Evolutionary conservation across 2,888 invertebrate genomes (phyloP).

Genomic region (Trachelus stipa): DNA sequence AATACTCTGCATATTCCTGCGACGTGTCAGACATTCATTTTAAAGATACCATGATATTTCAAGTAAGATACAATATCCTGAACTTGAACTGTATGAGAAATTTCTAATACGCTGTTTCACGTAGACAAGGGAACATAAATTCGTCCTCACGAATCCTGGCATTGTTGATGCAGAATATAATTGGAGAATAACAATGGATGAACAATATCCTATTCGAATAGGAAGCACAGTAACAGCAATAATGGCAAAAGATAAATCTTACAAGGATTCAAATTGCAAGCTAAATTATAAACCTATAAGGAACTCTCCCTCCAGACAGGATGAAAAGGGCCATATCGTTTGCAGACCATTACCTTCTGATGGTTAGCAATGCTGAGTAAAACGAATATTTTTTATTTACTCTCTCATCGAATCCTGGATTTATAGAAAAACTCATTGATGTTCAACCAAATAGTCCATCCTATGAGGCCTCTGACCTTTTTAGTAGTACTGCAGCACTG

Average conservation of each 20-base stretch:
- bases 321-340: background rate
- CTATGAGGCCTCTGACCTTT: slow-evolving; percentile 37
- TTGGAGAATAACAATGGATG: slow-evolving; percentile 52
- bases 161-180: slow-evolving; percentile 40
- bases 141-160: slow-evolving; percentile 47
- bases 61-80: slow-evolving; percentile 50
- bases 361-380: background rate
- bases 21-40: slow-evolving; percentile 66
- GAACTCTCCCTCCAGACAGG: background rate
- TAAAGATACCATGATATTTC: slow-evolving; percentile 71
- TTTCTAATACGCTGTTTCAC: slow-evolving; percentile 7
- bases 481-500: slow-evolving; percentile 43
- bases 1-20: slow-evolving; percentile 69
- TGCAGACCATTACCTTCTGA: background rate
- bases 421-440: background rate
- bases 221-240: slow-evolving; percentile 17
- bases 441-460: slow-evolving; percentile 1
- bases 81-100: background rate
- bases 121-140: slow-evolving; percentile 42
- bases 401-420: background rate
- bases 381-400: background rate
- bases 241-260: slow-evolving; percentile 9
- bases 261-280: slow-evolving; percentile 18
- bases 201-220: slow-evolving; percentile 44
- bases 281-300: slow-evolving; percentile 26